Evolutionary conservation across 2,113 vertebrate species (phyloP), one percentile per base, ranked within the genome.

Genomic region (Stegostoma tigrinum): DNA sequence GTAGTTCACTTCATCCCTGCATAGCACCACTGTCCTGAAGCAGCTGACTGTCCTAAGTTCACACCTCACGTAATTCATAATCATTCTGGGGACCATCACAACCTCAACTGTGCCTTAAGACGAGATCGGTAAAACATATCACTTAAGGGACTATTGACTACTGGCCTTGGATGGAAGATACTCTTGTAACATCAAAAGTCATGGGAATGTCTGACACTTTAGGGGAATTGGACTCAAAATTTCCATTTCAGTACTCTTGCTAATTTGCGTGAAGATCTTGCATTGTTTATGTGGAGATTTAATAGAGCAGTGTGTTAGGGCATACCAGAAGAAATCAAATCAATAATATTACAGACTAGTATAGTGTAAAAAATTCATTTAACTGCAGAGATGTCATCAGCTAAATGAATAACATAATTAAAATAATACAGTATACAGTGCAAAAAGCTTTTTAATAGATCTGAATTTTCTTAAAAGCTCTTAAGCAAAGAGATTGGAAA

Each of bases 391-490:
- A 95, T 52, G 68, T 95, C 94, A 95, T 95, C 68, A 95, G 42
- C 42, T 95, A 95, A 95, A 68, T 95, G 68, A 95, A 95, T 72
- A 95, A 75, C 45, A 95, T 72, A 95, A 95, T 95, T 95, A 95
- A 95, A 95, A 95, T 27, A 95, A 67, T 52, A 95, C 72, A 72
- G 67, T 72, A 95, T 75, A 95, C 72, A 72, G 68, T 95, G 68
- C 94, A 95, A 95, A 95, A 95, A 95, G 68, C 67, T 42, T 95
- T 95, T 95, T 75, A 95, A 95, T 95, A 72, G 94, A 75, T 95
- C 94, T 95, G 94, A 95, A 68, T 72, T 72, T 95, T 95, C 67
- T 95, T 95, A 95, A 95, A 75, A 95, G 94, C 94, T 68, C 68
- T 95, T 95, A 72, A 95, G 94, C 67, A 95, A 95, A 95, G 94